These are phyloP conservation scores for Batillaria attramentaria DNA, from an alignment of 1,140 invertebrate genomes.

Conservation along the genomic window DNA sequence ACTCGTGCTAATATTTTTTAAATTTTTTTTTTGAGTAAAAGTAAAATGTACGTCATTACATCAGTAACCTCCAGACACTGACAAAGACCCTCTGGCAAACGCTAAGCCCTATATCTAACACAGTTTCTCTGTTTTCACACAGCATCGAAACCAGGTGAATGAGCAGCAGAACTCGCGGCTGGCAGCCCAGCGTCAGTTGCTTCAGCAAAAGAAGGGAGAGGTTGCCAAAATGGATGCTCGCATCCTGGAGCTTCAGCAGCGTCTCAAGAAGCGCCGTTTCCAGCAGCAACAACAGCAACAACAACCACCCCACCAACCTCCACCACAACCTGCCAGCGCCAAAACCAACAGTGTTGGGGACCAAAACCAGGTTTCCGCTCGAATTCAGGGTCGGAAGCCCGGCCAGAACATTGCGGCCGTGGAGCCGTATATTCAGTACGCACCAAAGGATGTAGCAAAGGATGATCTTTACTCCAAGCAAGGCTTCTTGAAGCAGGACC, in stretches of 20 bases:
- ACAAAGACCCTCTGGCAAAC: too few relatives aligned
- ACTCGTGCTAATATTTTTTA: not conserved
- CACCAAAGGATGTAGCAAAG: constrained; percentile 64
- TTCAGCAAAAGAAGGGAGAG: constrained; percentile 90
- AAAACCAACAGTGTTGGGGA: constrained; percentile 35
- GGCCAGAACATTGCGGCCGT: constrained; percentile 82
- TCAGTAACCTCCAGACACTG: too few relatives aligned
- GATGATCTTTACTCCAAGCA: constrained; percentile 63
- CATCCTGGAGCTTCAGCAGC: constrained; percentile 92
- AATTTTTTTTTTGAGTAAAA: not conserved
- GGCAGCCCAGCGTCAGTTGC: constrained; percentile 86
- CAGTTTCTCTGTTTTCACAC: too few relatives aligned
- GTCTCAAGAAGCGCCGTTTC: constrained; percentile 80
- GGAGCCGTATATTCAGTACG: constrained; percentile 84
- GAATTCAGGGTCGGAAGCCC: constrained; percentile 33
- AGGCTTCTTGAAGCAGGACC: constrained; percentile 87
- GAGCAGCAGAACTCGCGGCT: constrained; percentile 93
- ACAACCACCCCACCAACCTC: constrained; percentile 74
- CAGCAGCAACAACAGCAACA: constrained; percentile 87
- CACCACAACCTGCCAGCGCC: constrained; percentile 83
- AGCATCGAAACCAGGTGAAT: constrained; percentile 97
- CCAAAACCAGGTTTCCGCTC: not conserved
- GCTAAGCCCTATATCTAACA: too few relatives aligned
- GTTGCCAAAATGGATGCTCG: constrained; percentile 91
- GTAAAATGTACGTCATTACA: too few relatives aligned